Evolutionary conservation across 2,888 invertebrate species (phyloP).

Genomic region (Hydraecia micacea): DNA sequence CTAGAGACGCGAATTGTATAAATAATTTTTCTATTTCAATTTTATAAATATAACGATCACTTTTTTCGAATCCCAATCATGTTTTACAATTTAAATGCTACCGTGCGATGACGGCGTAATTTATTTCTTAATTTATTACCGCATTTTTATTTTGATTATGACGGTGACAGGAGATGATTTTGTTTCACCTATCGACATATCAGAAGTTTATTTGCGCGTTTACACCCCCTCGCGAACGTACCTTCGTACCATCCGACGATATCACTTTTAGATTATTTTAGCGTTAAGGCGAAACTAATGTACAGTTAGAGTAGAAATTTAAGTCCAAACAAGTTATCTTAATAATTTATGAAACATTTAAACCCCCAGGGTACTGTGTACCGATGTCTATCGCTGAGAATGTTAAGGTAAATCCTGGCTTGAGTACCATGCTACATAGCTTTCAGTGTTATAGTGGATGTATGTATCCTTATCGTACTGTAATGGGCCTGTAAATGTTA

Average conservation of each 20-base stretch:
- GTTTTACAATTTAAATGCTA: slow-evolving; percentile 78
- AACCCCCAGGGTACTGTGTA: slow-evolving; percentile 87
- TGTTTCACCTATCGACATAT: slow-evolving; percentile 84
- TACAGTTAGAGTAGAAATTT: slow-evolving; percentile 91
- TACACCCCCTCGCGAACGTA: slow-evolving; percentile 78
- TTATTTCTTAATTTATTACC: slow-evolving; percentile 81
- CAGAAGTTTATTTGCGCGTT: slow-evolving; percentile 85
- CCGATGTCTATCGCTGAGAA: slow-evolving; percentile 80
- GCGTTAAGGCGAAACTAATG: slow-evolving; percentile 91
- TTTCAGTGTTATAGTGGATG: slow-evolving; percentile 87
- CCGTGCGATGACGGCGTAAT: slow-evolving; percentile 85
- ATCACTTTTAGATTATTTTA: slow-evolving; percentile 90
- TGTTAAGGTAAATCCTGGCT: slow-evolving; percentile 86
- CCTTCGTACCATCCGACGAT: slow-evolving; percentile 85
- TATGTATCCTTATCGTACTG: slow-evolving; percentile 80
- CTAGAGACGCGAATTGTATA: slow-evolving; percentile 80
- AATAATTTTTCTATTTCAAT: slow-evolving; percentile 79
- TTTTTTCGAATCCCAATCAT: slow-evolving; percentile 82
- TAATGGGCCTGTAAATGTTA: slow-evolving; percentile 75
- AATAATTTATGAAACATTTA: slow-evolving; percentile 87
- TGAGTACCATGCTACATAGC: slow-evolving; percentile 82
- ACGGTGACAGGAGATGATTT: slow-evolving; percentile 82
- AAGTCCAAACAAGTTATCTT: slow-evolving; percentile 89
- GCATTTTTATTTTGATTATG: slow-evolving; percentile 77
- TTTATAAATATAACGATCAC: slow-evolving; percentile 77